Conservation (phyloP, 2,113 vertebrate genomes). For the Mirounga angustirostris region DNA sequence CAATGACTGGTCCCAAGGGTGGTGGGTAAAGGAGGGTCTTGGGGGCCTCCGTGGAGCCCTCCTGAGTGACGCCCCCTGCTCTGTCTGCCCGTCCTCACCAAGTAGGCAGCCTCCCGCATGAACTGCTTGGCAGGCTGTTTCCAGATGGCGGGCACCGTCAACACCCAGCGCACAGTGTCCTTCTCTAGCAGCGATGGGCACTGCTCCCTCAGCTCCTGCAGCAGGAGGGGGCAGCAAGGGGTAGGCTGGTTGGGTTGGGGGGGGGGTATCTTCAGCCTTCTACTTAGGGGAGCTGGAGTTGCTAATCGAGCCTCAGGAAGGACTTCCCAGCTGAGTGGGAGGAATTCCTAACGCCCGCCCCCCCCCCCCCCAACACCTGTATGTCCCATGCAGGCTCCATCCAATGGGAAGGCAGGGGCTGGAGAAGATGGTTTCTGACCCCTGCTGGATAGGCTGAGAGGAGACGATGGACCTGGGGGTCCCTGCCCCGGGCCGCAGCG, state of each 20-base stretch:
- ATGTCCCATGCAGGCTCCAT: not conserved
- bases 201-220: slow-evolving; percentile 95
- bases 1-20: not conserved
- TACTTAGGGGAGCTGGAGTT: not conserved
- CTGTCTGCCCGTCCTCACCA: slow-evolving; percentile 85
- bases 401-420: not conserved
- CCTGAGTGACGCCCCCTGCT: fast-evolving
- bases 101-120: slow-evolving; percentile 97
- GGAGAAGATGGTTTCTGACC: not conserved
- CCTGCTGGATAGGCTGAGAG: not conserved
- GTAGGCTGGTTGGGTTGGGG: not conserved
- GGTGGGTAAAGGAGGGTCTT: not conserved
- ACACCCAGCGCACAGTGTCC: slow-evolving; percentile 94
- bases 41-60: not conserved
- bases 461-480: not conserved
- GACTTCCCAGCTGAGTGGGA: not conserved
- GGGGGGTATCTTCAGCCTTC: not conserved
- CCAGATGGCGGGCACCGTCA: slow-evolving; percentile 99
- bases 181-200: slow-evolving; percentile 88
- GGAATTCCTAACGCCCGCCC: not conserved
- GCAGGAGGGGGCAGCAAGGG: not conserved
- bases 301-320: not conserved
- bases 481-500: not conserved
- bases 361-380: not conserved
- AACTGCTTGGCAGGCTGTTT: slow-evolving; percentile 99